Percentiles rank a stretch among this genome's conserved stretches.
phyloP scores from a whole-genome alignment of 2,797 vertebrate species.

The Macrochelys suwanniensis region DNA sequence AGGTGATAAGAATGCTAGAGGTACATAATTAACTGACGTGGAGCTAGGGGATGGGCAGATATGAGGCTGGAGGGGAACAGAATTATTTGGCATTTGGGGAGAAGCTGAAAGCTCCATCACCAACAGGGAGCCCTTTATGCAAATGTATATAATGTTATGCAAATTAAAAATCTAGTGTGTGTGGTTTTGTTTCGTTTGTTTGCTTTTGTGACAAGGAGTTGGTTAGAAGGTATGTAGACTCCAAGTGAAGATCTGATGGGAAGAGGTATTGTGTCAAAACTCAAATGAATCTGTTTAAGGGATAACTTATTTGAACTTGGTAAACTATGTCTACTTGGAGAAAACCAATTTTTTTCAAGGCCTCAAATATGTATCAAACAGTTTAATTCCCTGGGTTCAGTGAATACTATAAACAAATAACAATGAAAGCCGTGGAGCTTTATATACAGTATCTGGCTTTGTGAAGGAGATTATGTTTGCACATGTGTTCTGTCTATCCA shows the following conservation, averaged over 20 bases:
- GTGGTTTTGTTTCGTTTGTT: not conserved
- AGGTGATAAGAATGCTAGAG: not conserved
- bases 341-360: not conserved
- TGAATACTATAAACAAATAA: conserved; percentile 17
- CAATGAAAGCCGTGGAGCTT: conserved; percentile 17
- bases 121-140: not conserved
- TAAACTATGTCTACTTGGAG: not conserved
- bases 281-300: not conserved
- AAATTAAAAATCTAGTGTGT: not conserved
- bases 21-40: not conserved
- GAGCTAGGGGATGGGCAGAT: not conserved
- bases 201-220: not conserved
- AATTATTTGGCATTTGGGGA: not conserved
- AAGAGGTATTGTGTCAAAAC: not conserved
- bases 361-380: not conserved
- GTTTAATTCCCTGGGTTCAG: not conserved
- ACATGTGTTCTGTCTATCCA: conserved; percentile 28
- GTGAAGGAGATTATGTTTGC: conserved; percentile 38
- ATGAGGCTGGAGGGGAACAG: not conserved
- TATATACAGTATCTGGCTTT: conserved; percentile 46
- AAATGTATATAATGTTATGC: not conserved
- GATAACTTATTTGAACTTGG: conserved; percentile 6
- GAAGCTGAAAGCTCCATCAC: not conserved
- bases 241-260: not conserved
- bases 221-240: not conserved